phyloP scores from a whole-genome alignment of 2,888 invertebrate species.

The Pasiphila rectangulata region DNA sequence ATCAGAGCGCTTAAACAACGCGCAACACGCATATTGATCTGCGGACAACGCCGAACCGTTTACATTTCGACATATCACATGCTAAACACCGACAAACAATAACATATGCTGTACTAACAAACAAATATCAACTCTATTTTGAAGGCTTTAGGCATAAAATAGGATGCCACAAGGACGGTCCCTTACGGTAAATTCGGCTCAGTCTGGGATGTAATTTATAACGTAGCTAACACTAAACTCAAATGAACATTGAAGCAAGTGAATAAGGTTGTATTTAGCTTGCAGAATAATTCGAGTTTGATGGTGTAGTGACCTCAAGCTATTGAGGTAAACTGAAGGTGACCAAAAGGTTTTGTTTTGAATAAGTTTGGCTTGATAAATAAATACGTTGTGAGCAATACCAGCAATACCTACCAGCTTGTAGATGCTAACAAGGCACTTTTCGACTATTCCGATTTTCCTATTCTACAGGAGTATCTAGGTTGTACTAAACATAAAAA shows the following conservation, averaged over 20 bases:
- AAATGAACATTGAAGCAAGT: slow-evolving; percentile 25
- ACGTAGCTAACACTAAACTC: slow-evolving; percentile 32
- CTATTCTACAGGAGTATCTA: too few relatives aligned
- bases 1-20: slow-evolving; percentile 73
- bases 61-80: slow-evolving; percentile 80
- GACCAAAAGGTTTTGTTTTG: slow-evolving; percentile 23
- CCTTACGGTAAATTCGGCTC: slow-evolving; percentile 12
- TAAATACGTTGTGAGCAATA: background rate
- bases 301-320: slow-evolving; percentile 35
- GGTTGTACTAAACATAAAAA: too few relatives aligned
- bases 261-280: slow-evolving; percentile 1
- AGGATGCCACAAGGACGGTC: background rate
- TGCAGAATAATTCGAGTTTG: slow-evolving; percentile 25
- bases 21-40: slow-evolving; percentile 82
- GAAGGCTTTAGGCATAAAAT: slow-evolving; percentile 13
- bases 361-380: background rate
- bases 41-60: slow-evolving; percentile 76
- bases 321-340: slow-evolving; percentile 37
- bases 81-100: slow-evolving; percentile 79
- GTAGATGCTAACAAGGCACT: background rate
- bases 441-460: background rate
- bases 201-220: slow-evolving; percentile 54
- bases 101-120: slow-evolving; percentile 52
- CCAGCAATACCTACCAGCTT: background rate
- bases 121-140: slow-evolving; percentile 37